Base-by-base conservation (phyloP, 2,888 invertebrate genomes). In the Troglohyphantes excavatus region DNA sequence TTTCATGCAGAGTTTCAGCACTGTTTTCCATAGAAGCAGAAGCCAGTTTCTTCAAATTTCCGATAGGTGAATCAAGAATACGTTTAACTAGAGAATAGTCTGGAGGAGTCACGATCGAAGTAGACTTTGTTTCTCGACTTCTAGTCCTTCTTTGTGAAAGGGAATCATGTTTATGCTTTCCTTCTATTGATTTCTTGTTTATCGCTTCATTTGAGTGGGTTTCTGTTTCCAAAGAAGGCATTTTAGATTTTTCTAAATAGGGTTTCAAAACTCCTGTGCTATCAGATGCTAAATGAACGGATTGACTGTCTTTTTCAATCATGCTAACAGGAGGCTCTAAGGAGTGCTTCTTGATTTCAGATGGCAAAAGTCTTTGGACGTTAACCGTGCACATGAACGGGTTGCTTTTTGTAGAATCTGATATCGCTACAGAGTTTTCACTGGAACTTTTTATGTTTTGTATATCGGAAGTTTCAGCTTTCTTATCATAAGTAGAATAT, bases 301-400 rank as follows among this genome's bases (percentile, higher is more conserved):
- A 23, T 65, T 23, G 9, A 2, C 65, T 65, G 21, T 23, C 23
- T 21, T 23, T 23, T 26, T 27, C 23, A 65, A 9, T 21, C 21
- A 9, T 23, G 2, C 23, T 26, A 19, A 2, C 7, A 65, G 7
- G 65, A 0, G 65, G 26, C 2, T 2, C 65, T 19, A 19, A 23
- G 5, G 9, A 23, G 19, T 65, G 65, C 33, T 68, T 68, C 19
- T 68, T 33, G 17, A 76, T 27, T 19, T 7, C 27, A 1, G 68
- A 27, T 13, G 68, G 23, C 9, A 61, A 26, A 61, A 82, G 82
- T 39, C 70, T 70, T 46, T 72, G n/a, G 21, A 82, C 9, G 19
- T 2, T 82, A 43, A 70, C 72, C 9, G 21, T 7, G n/a, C 67
- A 68, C 2, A 26, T 19, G n/a, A n/a, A n/a, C 6, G 26, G 39